Conservation (phyloP, 2,113 vertebrate genomes). For the Rafetus swinhoei region DNA sequence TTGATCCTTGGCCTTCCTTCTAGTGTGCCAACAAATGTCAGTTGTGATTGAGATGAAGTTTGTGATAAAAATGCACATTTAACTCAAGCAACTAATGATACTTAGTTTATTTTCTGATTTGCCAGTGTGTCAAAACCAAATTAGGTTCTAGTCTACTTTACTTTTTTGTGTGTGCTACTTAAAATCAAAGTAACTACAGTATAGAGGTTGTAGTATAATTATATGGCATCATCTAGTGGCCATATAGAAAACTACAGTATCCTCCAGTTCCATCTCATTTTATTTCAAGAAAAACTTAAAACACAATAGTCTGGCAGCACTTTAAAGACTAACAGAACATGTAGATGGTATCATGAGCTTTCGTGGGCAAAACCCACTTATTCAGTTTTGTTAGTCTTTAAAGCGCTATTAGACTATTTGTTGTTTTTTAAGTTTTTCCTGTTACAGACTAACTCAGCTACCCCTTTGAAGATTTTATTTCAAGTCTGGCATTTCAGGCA, state of each 20-base stretch:
- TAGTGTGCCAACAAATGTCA: background rate
- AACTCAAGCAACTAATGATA: background rate
- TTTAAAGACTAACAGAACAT: too few species aligned
- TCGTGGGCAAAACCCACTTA: too few species aligned
- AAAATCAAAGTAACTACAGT: fast-evolving
- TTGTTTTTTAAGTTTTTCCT: too few species aligned
- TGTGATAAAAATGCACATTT: background rate
- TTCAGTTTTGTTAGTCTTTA: too few species aligned
- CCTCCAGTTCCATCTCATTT: background rate
- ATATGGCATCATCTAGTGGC: slow-evolving; percentile 59
- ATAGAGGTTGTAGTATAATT: background rate
- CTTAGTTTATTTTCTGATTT: background rate
- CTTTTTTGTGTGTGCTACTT: background rate
- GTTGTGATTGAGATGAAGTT: background rate
- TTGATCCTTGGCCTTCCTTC: background rate
- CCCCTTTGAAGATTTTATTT: too few species aligned
- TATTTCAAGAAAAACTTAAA: background rate
- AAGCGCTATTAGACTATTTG: too few species aligned
- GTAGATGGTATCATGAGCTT: too few species aligned
- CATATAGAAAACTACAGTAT: background rate
- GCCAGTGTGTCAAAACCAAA: background rate
- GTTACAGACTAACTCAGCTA: too few species aligned
- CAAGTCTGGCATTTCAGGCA: background rate
- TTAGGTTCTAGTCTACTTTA: background rate
- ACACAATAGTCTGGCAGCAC: too few species aligned